Evolutionary conservation across 2,113 vertebrate species (phyloP).

Genomic region (Oncorhynchus gorbuscha): DNA sequence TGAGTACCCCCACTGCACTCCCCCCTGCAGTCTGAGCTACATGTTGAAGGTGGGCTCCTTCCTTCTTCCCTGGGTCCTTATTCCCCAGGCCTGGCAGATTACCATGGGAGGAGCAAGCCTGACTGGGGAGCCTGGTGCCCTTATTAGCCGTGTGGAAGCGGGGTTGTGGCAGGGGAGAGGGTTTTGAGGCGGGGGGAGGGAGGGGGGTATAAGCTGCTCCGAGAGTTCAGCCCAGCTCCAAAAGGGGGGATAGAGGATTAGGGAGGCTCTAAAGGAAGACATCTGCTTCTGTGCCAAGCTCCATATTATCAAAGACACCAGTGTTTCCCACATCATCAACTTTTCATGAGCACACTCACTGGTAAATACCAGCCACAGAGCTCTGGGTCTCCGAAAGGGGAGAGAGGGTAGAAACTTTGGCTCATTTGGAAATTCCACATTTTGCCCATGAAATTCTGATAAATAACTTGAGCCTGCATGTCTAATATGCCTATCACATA

Average conservation of each 20-base stretch:
- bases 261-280: constrained; percentile 75
- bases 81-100: constrained; percentile 65
- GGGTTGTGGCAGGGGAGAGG: constrained; percentile 51
- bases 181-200: constrained; percentile 12
- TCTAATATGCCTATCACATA: constrained; percentile 54
- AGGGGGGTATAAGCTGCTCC: constrained; percentile 65
- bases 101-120: constrained; percentile 68
- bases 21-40: constrained; percentile 43
- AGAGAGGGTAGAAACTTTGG: constrained; percentile 50
- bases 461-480: neutral
- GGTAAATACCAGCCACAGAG: constrained; percentile 72
- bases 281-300: constrained; percentile 75
- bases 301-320: constrained; percentile 76
- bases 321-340: constrained; percentile 77
- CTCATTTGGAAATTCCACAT: constrained; percentile 51
- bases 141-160: constrained; percentile 62
- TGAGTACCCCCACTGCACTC: constrained; percentile 24
- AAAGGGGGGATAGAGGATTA: constrained; percentile 74
- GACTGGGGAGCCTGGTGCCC: constrained; percentile 61
- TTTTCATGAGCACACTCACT: constrained; percentile 76
- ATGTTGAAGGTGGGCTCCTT: constrained; percentile 62
- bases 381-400: constrained; percentile 43
- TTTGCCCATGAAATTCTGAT: constrained; percentile 46
- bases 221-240: constrained; percentile 68
- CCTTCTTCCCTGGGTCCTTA: constrained; percentile 41